Percentiles rank a stretch among this genome's conserved stretches.
These are phyloP conservation scores for Lacanobia wlatinum DNA, from an alignment of 2,888 invertebrate species.

Conservation along the genomic window DNA sequence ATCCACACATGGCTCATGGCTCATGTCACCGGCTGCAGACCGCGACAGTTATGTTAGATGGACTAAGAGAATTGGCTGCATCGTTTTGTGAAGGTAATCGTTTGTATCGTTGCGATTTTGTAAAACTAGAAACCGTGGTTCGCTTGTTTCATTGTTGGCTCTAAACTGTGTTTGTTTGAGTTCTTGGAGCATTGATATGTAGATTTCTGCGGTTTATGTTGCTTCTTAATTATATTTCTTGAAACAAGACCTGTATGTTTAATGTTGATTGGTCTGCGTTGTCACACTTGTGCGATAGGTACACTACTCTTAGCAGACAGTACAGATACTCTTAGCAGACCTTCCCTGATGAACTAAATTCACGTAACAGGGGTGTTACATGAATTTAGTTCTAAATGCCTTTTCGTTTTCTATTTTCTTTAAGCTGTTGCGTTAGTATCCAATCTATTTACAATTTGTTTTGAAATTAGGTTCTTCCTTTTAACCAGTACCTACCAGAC, in stretches of 20 bases:
- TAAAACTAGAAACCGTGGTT: slow-evolving; percentile 63
- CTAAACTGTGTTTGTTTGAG: slow-evolving; percentile 12
- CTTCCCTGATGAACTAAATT: no score
- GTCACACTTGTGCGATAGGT: neutral
- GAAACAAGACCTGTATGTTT: neutral
- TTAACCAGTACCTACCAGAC: neutral
- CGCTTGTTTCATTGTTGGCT: slow-evolving; percentile 54
- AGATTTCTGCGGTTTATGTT: neutral
- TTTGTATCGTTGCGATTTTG: slow-evolving; percentile 64
- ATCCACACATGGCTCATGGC: slow-evolving; percentile 74
- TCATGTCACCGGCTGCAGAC: slow-evolving; percentile 72
- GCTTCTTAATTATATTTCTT: neutral
- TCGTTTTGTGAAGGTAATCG: slow-evolving; percentile 67
- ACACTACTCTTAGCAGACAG: no score
- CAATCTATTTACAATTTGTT: neutral
- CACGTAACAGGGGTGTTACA: no score
- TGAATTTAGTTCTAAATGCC: neutral
- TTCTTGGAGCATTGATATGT: slow-evolving; percentile 9
- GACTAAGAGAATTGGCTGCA: slow-evolving; percentile 60
- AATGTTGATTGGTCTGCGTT: neutral
- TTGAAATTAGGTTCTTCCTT: neutral
- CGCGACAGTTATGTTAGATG: slow-evolving; percentile 67
- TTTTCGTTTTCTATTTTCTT: neutral
- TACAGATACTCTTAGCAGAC: no score
- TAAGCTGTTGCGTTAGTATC: neutral